Evolutionary conservation across 2,113 vertebrate genomes (phyloP), one percentile per base, ranked within the genome.

Genomic region (Scophthalmus maximus): DNA sequence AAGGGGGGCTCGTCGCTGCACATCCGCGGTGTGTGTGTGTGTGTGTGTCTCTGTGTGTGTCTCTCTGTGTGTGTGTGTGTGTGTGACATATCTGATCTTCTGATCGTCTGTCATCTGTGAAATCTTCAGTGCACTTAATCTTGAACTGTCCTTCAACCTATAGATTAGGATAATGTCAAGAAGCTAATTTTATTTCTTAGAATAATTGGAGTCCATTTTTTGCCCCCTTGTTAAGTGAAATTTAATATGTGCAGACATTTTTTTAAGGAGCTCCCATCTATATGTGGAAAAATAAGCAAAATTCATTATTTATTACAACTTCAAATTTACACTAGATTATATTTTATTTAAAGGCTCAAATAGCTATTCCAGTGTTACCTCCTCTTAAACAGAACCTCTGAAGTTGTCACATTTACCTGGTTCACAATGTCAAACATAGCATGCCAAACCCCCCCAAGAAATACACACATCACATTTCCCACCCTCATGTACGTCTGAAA

Each of bases 31-130:
- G 46, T 1, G 47, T 42, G 52, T 34, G 29, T 20, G 29, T n/a
- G 32, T 34, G 32, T 34, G 32, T 34, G 32, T 34, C 62, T 80
- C 65, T 84, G 86, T 58, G 59, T 70, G 38, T 58, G 57, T 72
- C 44, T n/a, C n/a, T n/a, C n/a, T 34, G 32, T 34, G 32, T 30
- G 26, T 18, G 15, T 55, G 26, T 55, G 15, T 55, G 57, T 59
- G 14, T 52, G 9, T 34, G 55, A 78, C 69, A 85, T 26, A 64
- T 82, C 68, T 85, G 87, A 78, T 73, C 57, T 57, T 72, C 42
- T 59, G 87, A 78, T 73, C 57, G 60, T 72, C 42, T 59, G 60
- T 73, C 47, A 77, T 65, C 76, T 55, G 20, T 25, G 49, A 78
- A 85, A 57, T 78, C 62, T 36, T 82, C 68, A 25, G n/a, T 67